Percentiles rank a stretch among this genome's conserved stretches.
These are phyloP conservation scores for Andrena hattorfiana DNA, from an alignment of 2,888 invertebrate genomes.

Conservation along the genomic window DNA sequence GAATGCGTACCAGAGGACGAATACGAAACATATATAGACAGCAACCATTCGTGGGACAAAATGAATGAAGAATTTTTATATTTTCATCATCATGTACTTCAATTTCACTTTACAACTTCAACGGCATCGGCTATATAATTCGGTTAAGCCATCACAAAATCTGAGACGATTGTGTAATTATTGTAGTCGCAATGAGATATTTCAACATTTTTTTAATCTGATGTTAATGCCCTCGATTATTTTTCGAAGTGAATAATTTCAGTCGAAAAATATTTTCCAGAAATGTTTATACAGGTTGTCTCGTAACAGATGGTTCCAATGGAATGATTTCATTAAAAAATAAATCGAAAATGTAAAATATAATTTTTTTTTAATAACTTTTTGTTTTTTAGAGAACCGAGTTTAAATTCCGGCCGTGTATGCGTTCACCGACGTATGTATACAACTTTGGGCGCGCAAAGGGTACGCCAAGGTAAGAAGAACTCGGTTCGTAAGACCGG, in stretches of 20 bases:
- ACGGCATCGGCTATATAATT: constrained; percentile 19
- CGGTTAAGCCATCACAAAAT: constrained; percentile 7
- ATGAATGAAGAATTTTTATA: constrained; percentile 20
- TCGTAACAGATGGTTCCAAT: no score
- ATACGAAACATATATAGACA: constrained; percentile 21
- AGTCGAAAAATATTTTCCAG: constrained; percentile 5
- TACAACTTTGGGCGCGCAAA: no score
- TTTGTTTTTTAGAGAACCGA: no score
- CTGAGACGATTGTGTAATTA: constrained; percentile 28
- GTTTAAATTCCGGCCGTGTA: no score
- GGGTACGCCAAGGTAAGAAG: no score
- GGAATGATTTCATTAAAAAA: no score
- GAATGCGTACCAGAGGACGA: constrained; percentile 6
- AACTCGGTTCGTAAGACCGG: no score
- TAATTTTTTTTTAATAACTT: no score
- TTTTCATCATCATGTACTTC: constrained; percentile 18
- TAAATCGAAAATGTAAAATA: no score
- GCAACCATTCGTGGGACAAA: constrained; percentile 5
- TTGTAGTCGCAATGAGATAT: constrained; percentile 21
- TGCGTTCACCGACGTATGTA: no score
- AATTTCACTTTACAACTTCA: constrained; percentile 14
- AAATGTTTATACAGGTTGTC: constrained; percentile 30
- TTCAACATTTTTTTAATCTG: constrained; percentile 40
- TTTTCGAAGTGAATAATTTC: neutral
- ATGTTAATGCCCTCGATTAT: neutral